phyloP scores from a whole-genome alignment of 2,113 vertebrate genomes.

The Fregetta grallaria region DNA sequence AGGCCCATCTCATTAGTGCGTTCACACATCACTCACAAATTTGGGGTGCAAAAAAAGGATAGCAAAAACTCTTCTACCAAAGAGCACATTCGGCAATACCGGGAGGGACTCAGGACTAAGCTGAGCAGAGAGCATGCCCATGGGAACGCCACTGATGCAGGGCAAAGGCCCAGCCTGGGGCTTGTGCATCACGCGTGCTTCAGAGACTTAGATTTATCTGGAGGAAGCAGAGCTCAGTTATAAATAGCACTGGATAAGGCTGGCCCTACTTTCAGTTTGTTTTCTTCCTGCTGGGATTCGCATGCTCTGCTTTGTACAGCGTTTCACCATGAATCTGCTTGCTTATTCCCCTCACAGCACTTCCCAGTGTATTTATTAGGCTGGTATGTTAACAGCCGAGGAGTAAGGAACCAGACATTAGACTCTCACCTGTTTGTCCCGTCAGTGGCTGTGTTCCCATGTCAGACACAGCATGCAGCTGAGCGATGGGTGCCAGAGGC shows the following conservation, averaged over 20 bases:
- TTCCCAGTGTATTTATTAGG: not conserved
- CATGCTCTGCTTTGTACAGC: not conserved
- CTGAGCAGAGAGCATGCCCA: not conserved
- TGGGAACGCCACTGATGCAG: not conserved
- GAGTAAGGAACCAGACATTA: not conserved
- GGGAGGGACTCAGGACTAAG: not conserved
- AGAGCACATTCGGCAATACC: not conserved
- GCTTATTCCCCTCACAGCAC: not conserved
- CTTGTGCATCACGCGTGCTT: not conserved
- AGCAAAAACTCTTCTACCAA: not conserved
- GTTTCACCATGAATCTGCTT: not conserved
- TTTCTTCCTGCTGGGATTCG: not conserved
- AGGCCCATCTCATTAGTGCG: not conserved
- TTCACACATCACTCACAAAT: not conserved
- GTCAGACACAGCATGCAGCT: not conserved
- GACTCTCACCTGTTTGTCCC: not conserved
- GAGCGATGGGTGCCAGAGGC: not conserved
- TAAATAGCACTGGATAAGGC: constrained; percentile 25
- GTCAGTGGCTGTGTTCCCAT: not conserved
- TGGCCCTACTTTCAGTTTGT: not conserved
- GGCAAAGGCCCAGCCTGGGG: not conserved
- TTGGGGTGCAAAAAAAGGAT: not conserved
- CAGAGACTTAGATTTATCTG: not conserved
- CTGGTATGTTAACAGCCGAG: not conserved
- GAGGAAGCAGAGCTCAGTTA: constrained; percentile 14